Conservation (phyloP, 1,140 invertebrate genomes). For the Venustaconcha ellipsiformis region DNA sequence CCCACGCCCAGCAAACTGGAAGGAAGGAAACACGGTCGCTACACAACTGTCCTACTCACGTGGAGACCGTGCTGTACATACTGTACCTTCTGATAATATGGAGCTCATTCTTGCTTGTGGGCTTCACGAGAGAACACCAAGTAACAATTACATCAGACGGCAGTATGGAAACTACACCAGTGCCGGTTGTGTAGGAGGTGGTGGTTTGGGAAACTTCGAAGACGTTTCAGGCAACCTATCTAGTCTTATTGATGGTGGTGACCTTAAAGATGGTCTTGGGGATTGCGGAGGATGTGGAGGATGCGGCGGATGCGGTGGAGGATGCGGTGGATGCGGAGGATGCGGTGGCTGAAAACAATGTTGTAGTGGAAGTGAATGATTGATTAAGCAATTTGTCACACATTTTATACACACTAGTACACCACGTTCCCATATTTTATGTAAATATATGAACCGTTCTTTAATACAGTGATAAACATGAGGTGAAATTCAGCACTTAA, state of each 20-base stretch:
- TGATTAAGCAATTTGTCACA: neutral
- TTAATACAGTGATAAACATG: too few species aligned
- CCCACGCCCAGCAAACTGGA: neutral
- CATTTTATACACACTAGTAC: too few species aligned
- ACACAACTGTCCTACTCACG: neutral
- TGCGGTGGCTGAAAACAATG: neutral
- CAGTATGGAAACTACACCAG: conserved; percentile 22
- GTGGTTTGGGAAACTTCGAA: neutral
- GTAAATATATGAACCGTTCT: too few species aligned
- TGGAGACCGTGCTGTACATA: conserved; percentile 12
- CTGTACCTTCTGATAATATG: conserved; percentile 50
- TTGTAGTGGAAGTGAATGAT: neutral
- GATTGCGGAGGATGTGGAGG: neutral
- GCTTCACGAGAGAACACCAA: conserved; percentile 46
- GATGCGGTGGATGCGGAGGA: too few species aligned
- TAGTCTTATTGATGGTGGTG: neutral
- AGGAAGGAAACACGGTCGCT: conserved; percentile 8
- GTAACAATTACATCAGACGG: conserved; percentile 45
- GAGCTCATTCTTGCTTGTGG: conserved; percentile 52
- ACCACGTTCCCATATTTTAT: too few species aligned
- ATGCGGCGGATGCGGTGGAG: neutral
- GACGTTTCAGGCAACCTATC: neutral
- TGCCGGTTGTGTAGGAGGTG: conserved; percentile 29
- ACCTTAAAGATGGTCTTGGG: neutral
- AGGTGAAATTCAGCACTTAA: too few species aligned